Evolutionary conservation across 2,888 invertebrate genomes (phyloP), one percentile per base, ranked within the genome.

Genomic region (Strigamia transsilvanica): DNA sequence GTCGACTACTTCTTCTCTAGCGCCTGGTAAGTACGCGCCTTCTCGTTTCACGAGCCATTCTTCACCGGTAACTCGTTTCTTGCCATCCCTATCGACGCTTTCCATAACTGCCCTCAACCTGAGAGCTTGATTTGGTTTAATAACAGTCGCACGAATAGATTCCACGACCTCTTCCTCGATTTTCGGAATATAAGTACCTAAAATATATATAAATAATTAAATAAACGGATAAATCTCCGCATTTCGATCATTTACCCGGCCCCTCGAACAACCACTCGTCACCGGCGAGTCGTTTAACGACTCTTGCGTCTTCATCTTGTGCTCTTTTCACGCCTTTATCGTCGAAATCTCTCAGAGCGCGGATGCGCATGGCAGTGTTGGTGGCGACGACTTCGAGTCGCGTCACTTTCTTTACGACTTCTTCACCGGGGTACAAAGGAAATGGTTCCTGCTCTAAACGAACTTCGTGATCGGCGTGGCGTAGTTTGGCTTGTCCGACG

Each of bases 181-280:
- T 18, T 88, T 85, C 6, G 89, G 89, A 84, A 89, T 88, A 85
- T 90, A 90, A 2, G 89, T 90, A 5, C 89, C 89, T 88, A 85
- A 0, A 78, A 84, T 23, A n/a, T 34, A 27, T 27, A 2, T 27
- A 4, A 61, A 83, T 23, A 80, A 82, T n/a, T 13, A 77, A 23
- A 77, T 15, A 10, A 51, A 51, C 15, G 0, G 0, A 18, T 51
- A 1, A 51, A 51, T 51, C 15, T 13, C 15, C 10, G 6, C 10
- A 5, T 38, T 38, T 38, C 10, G 9, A 38, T 38, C 38, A 7
- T 38, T 66, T 84, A 86, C 85, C 86, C 80, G 86, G 87, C 79
- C 89, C 90, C 84, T 89, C 89, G 86, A 90, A 90, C 41, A 90
- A 86, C 89, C 89, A 90, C 85, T 90, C 89, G 85, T 90, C 90